Conservation (phyloP, 2,113 vertebrate genomes). For the Columba janthina region DNA sequence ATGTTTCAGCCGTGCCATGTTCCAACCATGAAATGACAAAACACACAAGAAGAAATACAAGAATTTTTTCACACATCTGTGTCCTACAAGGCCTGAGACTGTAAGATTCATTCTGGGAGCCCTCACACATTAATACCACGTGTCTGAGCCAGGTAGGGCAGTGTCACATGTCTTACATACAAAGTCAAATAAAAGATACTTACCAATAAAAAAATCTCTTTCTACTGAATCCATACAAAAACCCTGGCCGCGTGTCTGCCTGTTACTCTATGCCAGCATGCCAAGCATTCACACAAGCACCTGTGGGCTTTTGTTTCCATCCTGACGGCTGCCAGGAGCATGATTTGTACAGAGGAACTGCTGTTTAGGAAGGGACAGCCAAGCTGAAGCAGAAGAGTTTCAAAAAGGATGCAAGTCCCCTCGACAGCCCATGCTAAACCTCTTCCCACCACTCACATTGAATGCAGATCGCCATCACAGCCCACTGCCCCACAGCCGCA, state of each 20-base stretch:
- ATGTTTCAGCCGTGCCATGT: not conserved
- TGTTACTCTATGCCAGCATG: not conserved
- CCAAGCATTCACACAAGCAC: not conserved
- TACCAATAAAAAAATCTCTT: not conserved
- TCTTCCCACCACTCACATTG: not conserved
- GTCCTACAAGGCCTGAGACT: not conserved
- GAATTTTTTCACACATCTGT: not conserved
- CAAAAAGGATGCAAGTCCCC: not conserved
- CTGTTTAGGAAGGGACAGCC: not conserved
- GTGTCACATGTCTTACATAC: not conserved
- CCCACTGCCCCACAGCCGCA: accelerated
- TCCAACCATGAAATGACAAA: not conserved
- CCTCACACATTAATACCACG: not conserved
- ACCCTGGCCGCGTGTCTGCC: not conserved
- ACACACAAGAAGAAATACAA: not conserved
- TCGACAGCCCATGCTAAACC: not conserved
- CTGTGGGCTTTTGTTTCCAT: not conserved
- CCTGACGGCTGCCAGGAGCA: accelerated
- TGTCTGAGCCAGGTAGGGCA: not conserved
- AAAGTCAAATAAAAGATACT: not conserved
- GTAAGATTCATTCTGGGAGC: not conserved
- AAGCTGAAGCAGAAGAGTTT: not conserved
- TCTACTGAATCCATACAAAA: not conserved
- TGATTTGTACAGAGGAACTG: not conserved
- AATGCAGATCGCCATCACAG: accelerated